Percentiles rank a stretch among this genome's conserved stretches.
Conservation (phyloP, 2,113 vertebrate species). For the Diadophis punctatus region DNA sequence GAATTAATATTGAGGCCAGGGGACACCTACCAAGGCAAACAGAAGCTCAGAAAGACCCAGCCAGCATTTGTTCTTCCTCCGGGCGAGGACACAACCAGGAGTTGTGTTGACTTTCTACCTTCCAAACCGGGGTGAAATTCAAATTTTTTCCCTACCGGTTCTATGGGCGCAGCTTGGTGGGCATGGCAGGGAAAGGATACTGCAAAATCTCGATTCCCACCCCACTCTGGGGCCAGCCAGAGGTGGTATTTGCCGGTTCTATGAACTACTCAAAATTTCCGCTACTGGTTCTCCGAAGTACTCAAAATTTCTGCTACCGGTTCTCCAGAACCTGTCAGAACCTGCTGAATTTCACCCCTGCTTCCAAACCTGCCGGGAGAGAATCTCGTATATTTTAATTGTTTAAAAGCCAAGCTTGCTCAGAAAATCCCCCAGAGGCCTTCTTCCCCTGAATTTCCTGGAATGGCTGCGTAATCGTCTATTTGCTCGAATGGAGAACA, state of each 20-base stretch:
- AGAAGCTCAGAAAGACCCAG: background rate
- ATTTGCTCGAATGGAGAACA: background rate
- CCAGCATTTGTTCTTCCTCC: background rate
- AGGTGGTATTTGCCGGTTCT: too few relatives aligned
- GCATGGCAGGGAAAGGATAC: too few relatives aligned
- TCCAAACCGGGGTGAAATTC: too few relatives aligned
- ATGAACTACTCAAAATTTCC: too few relatives aligned
- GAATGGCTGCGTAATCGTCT: background rate
- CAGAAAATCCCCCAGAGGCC: background rate
- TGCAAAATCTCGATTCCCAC: too few relatives aligned
- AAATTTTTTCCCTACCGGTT: too few relatives aligned
- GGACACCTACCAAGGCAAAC: background rate
- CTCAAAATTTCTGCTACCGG: too few relatives aligned
- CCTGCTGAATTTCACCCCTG: too few relatives aligned
- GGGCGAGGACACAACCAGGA: background rate
- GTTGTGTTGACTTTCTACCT: background rate
- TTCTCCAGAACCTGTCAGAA: too few relatives aligned
- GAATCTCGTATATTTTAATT: background rate
- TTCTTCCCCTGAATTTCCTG: background rate
- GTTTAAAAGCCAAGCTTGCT: background rate
- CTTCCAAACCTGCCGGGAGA: background rate
- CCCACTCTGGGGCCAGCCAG: too few relatives aligned
- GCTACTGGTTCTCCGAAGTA: too few relatives aligned
- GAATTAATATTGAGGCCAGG: background rate
- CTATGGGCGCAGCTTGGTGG: too few relatives aligned